These are phyloP conservation scores for Biston betularia DNA, from an alignment of 2,888 invertebrate genomes.

Conservation along the genomic window DNA sequence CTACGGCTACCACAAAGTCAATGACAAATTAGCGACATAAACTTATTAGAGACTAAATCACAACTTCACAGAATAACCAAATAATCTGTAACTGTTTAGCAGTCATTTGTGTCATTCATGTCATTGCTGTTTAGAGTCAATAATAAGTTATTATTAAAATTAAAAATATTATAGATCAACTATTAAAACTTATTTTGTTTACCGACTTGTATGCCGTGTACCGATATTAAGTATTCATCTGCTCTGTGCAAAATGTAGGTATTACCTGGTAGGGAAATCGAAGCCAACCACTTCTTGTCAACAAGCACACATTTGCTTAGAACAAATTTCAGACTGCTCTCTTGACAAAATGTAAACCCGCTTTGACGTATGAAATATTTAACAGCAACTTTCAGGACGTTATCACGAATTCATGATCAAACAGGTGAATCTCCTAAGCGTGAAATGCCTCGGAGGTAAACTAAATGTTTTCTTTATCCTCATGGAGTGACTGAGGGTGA, in stretches of 20 bases:
- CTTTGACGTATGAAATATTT: constrained; percentile 32
- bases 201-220: not conserved
- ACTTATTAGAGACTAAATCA: constrained; percentile 25
- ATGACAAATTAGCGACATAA: constrained; percentile 26
- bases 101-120: not conserved
- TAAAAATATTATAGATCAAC: no score
- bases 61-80: constrained; percentile 31
- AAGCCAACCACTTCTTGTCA: not conserved
- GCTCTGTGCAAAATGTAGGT: not conserved
- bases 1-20: constrained; percentile 15
- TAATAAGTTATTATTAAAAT: constrained; percentile 5
- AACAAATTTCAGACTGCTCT: constrained; percentile 22
- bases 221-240: not conserved
- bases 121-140: not conserved
- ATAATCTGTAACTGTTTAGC: constrained; percentile 10
- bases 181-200: not conserved
- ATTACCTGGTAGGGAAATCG: not conserved
- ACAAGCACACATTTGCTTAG: constrained; percentile 23
- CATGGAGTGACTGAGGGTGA: constrained; percentile 6
- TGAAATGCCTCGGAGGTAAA: constrained; percentile 16
- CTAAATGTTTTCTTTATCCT: constrained; percentile 28
- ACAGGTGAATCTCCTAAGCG: constrained; percentile 21
- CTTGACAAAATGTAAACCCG: constrained; percentile 19
- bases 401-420: constrained; percentile 34
- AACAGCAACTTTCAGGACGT: constrained; percentile 23